These are phyloP conservation scores for Scopus umbretta DNA, from an alignment of 2,113 vertebrate species.

Conservation along the genomic window DNA sequence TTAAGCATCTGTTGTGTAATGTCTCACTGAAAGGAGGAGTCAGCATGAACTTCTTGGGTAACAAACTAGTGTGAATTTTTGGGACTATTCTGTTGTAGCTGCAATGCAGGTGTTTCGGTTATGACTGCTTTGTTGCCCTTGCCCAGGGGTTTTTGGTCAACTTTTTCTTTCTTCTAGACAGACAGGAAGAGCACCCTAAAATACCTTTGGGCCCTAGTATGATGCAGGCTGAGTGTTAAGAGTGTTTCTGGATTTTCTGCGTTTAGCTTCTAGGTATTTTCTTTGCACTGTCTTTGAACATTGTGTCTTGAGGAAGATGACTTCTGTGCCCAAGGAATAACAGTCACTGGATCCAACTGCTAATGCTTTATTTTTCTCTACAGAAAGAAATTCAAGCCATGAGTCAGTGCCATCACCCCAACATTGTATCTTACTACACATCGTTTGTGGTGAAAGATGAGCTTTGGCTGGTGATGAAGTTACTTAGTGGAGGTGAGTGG, in stretches of 20 bases:
- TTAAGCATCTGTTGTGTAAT: background rate
- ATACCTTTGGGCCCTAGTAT: background rate
- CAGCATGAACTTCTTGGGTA: background rate
- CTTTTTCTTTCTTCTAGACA: background rate
- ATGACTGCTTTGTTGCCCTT: background rate
- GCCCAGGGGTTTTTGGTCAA: background rate
- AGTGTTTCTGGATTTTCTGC: background rate
- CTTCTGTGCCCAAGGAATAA: background rate
- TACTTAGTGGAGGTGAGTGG: constrained; percentile 92
- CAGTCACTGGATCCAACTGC: background rate
- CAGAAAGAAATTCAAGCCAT: constrained; percentile 99
- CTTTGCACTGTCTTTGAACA: background rate
- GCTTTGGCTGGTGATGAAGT: constrained; percentile 96
- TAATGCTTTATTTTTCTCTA: constrained; percentile 40
- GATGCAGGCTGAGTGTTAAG: background rate
- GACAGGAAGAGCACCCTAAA: background rate
- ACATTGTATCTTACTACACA: constrained; percentile 96
- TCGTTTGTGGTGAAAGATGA: constrained; percentile 98
- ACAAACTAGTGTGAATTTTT: background rate
- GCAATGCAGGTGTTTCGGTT: background rate
- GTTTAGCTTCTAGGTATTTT: background rate
- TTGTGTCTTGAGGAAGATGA: background rate
- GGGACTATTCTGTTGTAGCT: background rate
- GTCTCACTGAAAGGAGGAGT: background rate
- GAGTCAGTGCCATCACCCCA: constrained; percentile 96